Evolutionary conservation across 2,888 invertebrate genomes (phyloP).

Genomic region (Acronicta psi): DNA sequence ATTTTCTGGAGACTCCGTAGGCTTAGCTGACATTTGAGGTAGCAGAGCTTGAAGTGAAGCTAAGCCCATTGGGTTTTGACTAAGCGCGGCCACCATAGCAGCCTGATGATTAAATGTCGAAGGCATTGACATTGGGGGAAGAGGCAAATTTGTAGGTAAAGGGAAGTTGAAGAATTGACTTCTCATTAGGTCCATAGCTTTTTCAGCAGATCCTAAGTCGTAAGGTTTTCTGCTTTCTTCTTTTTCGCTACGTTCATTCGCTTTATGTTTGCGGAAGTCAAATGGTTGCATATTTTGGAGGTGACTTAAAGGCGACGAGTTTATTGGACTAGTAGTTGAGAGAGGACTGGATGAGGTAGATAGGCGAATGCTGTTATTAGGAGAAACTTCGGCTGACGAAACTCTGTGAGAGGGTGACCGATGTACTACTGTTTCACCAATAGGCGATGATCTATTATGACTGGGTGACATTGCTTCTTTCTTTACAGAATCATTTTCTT

Average conservation of each 20-base stretch:
- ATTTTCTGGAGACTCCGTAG: conserved; percentile 77
- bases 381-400: conserved; percentile 80
- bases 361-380: conserved; percentile 76
- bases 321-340: conserved; percentile 89
- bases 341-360: conserved; percentile 86
- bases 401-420: conserved; percentile 74
- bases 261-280: conserved; percentile 93
- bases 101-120: conserved; percentile 90
- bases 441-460: conserved; percentile 73
- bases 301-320: conserved; percentile 94
- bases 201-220: conserved; percentile 75
- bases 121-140: conserved; percentile 88
- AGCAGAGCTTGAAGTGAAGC: conserved; percentile 90
- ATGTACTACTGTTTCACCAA: conserved; percentile 42
- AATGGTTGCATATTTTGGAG: conserved; percentile 98
- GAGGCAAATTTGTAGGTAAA: conserved; percentile 88
- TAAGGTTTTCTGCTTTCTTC: conserved; percentile 85
- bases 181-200: conserved; percentile 90
- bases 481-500: conserved; percentile 68
- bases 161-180: conserved; percentile 91
- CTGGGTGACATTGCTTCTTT: conserved; percentile 77
- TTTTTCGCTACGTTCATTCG: conserved; percentile 75
- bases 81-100: conserved; percentile 90
- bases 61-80: conserved; percentile 90
- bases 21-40: conserved; percentile 89